Conservation (phyloP, 2,888 invertebrate genomes). For the Dasysyrphus tricinctus region DNA sequence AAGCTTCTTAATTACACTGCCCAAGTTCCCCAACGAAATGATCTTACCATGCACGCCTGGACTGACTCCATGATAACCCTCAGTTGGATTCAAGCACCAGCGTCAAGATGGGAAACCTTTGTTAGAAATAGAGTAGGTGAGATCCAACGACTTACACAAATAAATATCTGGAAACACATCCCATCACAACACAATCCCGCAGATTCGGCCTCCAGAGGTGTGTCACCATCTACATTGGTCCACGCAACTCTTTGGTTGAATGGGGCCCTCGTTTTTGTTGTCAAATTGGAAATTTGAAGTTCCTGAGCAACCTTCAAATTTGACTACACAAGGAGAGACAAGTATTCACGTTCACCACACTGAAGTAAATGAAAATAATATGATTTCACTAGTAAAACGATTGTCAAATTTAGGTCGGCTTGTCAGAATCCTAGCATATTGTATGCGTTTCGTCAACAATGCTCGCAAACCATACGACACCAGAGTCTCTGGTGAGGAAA, state of each 20-base stretch:
- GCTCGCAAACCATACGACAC: too few species aligned
- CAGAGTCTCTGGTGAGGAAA: too few species aligned
- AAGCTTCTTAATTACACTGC: background rate
- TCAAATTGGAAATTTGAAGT: background rate
- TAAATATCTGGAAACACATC: too few species aligned
- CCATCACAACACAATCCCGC: slow-evolving; percentile 11
- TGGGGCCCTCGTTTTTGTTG: background rate
- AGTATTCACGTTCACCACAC: background rate
- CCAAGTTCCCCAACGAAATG: background rate
- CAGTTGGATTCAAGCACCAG: too few species aligned
- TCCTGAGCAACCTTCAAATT: background rate
- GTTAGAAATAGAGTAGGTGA: too few species aligned
- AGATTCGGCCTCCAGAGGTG: background rate
- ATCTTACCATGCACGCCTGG: too few species aligned
- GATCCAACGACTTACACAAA: too few species aligned
- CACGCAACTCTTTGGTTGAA: background rate
- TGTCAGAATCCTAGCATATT: too few species aligned
- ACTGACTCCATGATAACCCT: too few species aligned
- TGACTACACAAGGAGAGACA: background rate
- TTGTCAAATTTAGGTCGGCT: too few species aligned
- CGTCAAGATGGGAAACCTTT: too few species aligned
- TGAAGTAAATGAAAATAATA: background rate
- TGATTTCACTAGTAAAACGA: slow-evolving; percentile 17
- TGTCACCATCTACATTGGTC: background rate
- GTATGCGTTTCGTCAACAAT: too few species aligned